phyloP scores from a whole-genome alignment of 2,797 vertebrate genomes.

The Acipenser oxyrinchus region DNA sequence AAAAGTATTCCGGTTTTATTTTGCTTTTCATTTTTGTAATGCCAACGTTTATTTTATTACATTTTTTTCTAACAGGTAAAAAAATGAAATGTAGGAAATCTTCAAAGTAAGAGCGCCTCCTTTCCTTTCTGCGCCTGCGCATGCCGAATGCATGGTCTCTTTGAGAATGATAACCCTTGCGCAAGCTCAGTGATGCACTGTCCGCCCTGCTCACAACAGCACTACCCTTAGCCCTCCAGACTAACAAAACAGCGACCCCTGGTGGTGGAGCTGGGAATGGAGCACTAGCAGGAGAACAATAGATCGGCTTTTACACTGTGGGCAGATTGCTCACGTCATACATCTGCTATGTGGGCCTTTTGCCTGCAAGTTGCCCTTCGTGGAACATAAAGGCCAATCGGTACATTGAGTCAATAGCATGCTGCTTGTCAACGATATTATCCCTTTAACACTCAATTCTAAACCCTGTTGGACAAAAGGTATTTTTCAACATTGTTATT shows the following conservation, averaged over 20 bases:
- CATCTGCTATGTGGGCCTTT: constrained; percentile 26
- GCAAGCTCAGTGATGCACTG: constrained; percentile 17
- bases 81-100: constrained; percentile 70
- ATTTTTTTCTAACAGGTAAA: constrained; percentile 62
- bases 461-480: too few relatives aligned
- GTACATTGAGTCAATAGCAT: constrained; percentile 36
- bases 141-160: constrained; percentile 52
- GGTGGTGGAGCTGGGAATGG: constrained; percentile 8
- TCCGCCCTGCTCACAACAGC: neutral
- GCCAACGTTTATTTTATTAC: neutral
- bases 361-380: constrained; percentile 28
- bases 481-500: too few relatives aligned
- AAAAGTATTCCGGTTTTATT: neutral
- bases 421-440: constrained; percentile 24
- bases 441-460: too few relatives aligned
- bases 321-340: neutral
- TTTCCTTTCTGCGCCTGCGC: constrained; percentile 35
- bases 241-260: constrained; percentile 36
- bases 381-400: neutral
- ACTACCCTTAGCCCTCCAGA: neutral
- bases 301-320: neutral
- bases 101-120: constrained; percentile 61
- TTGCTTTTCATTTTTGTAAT: too few relatives aligned
- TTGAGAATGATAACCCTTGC: constrained; percentile 5
- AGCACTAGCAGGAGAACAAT: neutral